A percentile compares a stretch with the other conserved stretches of the same genome.
Evolutionary conservation across 1,140 invertebrate species (phyloP).

Genomic region (Arion vulgaris): DNA sequence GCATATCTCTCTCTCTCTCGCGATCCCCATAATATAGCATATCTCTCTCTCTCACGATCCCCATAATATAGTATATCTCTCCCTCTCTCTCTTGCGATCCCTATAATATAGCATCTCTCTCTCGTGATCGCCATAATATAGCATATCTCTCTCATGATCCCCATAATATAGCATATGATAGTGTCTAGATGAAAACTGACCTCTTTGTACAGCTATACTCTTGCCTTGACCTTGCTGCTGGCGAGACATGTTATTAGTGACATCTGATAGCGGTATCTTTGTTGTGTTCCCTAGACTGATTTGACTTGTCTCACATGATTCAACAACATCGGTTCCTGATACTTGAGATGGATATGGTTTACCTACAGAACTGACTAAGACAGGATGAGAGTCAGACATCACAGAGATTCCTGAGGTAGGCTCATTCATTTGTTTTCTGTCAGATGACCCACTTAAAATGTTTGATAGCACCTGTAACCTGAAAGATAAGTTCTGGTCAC

Average conservation of each 20-base stretch:
- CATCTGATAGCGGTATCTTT: neutral
- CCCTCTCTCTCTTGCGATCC: too few species aligned
- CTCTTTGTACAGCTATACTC: neutral
- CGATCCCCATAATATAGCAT: too few species aligned
- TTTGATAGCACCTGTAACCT: neutral
- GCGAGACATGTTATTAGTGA: neutral
- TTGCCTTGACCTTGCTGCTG: neutral
- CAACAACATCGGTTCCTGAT: neutral
- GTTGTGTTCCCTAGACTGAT: neutral
- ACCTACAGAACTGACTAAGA: neutral
- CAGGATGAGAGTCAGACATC: neutral
- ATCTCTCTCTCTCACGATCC: too few species aligned
- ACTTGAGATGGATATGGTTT: neutral
- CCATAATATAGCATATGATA: too few species aligned
- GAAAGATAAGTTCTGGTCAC: neutral
- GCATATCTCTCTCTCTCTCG: too few species aligned
- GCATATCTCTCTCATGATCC: too few species aligned
- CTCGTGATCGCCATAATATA: too few species aligned
- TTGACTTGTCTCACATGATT: neutral
- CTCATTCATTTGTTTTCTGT: neutral
- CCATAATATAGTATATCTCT: too few species aligned
- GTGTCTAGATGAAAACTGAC: too few species aligned
- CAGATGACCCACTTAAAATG: neutral
- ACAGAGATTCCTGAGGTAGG: neutral
- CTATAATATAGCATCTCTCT: too few species aligned